phyloP scores from a whole-genome alignment of 2,888 invertebrate species.

The Aporophyla lueneburgensis region DNA sequence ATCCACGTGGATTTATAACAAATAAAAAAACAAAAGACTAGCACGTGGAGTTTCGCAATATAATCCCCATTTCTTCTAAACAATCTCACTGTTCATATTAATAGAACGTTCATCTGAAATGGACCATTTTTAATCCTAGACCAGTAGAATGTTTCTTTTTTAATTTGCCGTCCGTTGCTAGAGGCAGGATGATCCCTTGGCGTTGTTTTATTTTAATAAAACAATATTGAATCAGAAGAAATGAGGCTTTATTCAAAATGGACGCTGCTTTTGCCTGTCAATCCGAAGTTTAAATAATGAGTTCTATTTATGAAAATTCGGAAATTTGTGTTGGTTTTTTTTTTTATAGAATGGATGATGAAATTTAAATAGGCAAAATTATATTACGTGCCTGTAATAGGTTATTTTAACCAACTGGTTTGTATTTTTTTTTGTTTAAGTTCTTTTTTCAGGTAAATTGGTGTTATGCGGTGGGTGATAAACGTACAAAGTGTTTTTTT shows the following conservation, averaged over 20 bases:
- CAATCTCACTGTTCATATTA: slow-evolving; percentile 36
- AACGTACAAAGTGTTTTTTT: not conserved
- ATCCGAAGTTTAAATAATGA: slow-evolving; percentile 41
- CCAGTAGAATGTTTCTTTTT: slow-evolving; percentile 46
- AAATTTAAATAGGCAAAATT: not conserved
- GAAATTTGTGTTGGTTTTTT: slow-evolving; percentile 5
- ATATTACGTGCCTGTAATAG: not conserved
- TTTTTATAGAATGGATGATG: slow-evolving; percentile 7
- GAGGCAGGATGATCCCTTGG: slow-evolving; percentile 50
- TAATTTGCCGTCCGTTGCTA: slow-evolving; percentile 63
- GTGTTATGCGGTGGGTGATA: not conserved
- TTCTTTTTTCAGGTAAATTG: not conserved
- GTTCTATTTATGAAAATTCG: slow-evolving; percentile 4
- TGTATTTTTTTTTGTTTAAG: not conserved
- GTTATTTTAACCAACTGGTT: not conserved
- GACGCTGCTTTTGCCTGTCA: slow-evolving; percentile 6
- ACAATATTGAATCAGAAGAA: slow-evolving; percentile 44
- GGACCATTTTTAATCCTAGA: slow-evolving; percentile 34
- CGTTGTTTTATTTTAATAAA: slow-evolving; percentile 47
- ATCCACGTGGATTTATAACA: not conserved
- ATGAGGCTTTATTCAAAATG: slow-evolving; percentile 42
- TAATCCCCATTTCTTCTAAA: slow-evolving; percentile 13
- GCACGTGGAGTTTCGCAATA: not conserved
- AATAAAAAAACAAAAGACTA: not conserved
- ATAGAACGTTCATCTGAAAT: slow-evolving; percentile 32